phyloP scores from a whole-genome alignment of 1,140 invertebrate genomes.

The Apolygus lucorum region DNA sequence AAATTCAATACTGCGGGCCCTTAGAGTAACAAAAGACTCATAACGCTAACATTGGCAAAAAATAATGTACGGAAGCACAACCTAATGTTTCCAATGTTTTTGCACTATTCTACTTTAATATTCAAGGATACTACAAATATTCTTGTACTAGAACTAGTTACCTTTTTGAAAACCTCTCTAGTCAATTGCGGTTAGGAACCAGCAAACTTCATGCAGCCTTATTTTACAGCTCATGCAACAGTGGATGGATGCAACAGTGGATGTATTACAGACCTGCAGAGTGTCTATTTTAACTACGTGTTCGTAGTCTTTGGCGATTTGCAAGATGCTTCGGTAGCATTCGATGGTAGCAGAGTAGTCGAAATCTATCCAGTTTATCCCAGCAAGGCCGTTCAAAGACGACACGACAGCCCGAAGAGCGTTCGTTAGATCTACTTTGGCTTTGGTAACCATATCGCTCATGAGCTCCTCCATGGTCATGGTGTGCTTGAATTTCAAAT shows the following conservation, averaged over 20 bases:
- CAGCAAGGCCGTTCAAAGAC: conserved; percentile 58
- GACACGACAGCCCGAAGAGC: conserved; percentile 52
- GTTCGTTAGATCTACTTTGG: conserved; percentile 54
- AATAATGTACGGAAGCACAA: no score
- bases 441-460: conserved; percentile 54
- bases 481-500: conserved; percentile 48
- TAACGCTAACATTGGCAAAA: no score
- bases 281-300: conserved; percentile 46
- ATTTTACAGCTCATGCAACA: no score
- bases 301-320: conserved; percentile 46
- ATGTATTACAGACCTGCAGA: conserved; percentile 40
- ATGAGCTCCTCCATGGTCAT: conserved; percentile 61
- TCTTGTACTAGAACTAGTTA: no score
- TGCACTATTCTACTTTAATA: no score
- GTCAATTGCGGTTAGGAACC: conserved; percentile 44
- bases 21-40: no score
- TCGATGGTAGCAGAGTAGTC: conserved; percentile 48
- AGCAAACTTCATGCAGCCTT: conserved; percentile 32
- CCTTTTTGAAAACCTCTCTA: no score
- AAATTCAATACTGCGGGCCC: no score
- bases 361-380: conserved; percentile 49
- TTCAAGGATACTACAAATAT: no score
- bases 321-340: conserved; percentile 52
- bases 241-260: conserved; percentile 8
- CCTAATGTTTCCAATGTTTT: no score